Percentiles rank a stretch among this genome's conserved stretches.
Evolutionary conservation across 2,888 invertebrate species (phyloP).

Genomic region (Podotricha telesiphe): DNA sequence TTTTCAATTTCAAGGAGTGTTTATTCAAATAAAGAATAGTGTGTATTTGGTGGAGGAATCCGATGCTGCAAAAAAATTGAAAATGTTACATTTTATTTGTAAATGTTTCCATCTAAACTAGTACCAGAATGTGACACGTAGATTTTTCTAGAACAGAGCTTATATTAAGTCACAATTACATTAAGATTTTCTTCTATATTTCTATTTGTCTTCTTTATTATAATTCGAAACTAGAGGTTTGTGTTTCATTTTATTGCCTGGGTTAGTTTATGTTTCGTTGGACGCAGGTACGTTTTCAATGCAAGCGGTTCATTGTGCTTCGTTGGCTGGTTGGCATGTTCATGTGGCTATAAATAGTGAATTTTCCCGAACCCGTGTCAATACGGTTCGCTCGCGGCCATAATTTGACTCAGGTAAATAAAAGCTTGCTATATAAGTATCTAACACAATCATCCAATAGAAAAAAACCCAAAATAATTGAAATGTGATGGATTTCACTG

Average conservation of each 20-base stretch:
- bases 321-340: conserved; percentile 38
- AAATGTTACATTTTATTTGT: too few relatives aligned
- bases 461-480: conserved; percentile 43
- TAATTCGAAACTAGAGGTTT: background rate
- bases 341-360: conserved; percentile 52
- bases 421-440: conserved; percentile 42
- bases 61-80: too few relatives aligned
- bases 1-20: too few relatives aligned
- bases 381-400: conserved; percentile 48
- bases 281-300: background rate
- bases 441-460: conserved; percentile 44
- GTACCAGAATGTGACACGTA: too few relatives aligned
- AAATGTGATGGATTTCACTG: conserved; percentile 39
- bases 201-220: background rate
- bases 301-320: conserved; percentile 11
- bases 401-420: conserved; percentile 49
- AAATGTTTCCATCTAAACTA: too few relatives aligned
- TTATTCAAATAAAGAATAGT: too few relatives aligned
- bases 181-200: conserved; percentile 11
- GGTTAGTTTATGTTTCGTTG: background rate
- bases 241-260: background rate
- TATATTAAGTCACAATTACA: too few relatives aligned
- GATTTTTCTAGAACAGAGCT: too few relatives aligned
- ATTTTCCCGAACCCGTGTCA: conserved; percentile 56
- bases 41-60: too few relatives aligned